Base-by-base conservation (phyloP, 2,797 vertebrate genomes). In the Propithecus perrieri region DNA sequence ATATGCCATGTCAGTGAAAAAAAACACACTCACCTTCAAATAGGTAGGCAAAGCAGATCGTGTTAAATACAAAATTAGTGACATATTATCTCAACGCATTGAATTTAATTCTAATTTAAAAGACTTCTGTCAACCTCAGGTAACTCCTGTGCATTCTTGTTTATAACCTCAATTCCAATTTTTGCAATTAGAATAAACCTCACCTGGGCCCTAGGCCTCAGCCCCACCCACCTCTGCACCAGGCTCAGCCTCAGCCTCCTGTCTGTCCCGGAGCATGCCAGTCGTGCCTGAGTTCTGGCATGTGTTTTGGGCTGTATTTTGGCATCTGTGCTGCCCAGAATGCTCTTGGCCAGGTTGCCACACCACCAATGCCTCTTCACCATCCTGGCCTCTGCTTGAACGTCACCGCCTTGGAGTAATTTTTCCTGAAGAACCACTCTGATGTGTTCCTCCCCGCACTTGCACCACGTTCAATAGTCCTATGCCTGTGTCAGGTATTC, bases 311-410 rank as follows among this genome's bases (percentile, higher is more conserved):
- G 74, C 61, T 7, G 15, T 7, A 43, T 26, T 67, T 53, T 17
- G 15, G 71, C 33, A 33, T 57, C 69, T 84, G 26, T 74, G n/a
- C 41, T 35, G 35, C 53, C 41, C 55, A 46, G 78, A 43, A 85
- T 2, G 7, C 50, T 24, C 14, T 22, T 26, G 15, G 0, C 43
- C 7, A 0, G 3, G 33, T 71, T 61, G 22, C 43, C 55, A 17
- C 0, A 1, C 1, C 17, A 13, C 10, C 0, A 0, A 12, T 1
- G 1, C 14, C 20, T 75, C 74, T 61, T 63, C 4, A 0, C 9
- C 10, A 26, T 46, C 46, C 7, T 22, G 26, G 28, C 28, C 53
- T n/a, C 89, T 3, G 0, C 67, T 67, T 41, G 5, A 46, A 24
- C 5, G 33, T 69, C 55, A 61, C 13, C 22, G 41, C 35, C 55